Base-by-base conservation (phyloP, 2,113 vertebrate genomes). In the Rhabdomys dilectus region DNA sequence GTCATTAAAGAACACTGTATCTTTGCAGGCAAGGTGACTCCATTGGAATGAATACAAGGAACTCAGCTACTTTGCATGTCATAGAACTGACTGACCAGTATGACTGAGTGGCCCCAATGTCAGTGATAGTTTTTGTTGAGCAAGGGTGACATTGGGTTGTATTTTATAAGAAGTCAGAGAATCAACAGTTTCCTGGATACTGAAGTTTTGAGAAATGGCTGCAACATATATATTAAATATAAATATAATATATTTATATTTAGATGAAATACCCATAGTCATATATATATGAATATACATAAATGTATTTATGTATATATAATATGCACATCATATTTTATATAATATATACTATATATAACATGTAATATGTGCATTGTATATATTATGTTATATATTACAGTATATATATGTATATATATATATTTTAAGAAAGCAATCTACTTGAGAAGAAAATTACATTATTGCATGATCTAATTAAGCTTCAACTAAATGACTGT, bases 121-220 rank as follows among this genome's bases (percentile, higher is more conserved):
- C 31, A 90, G 10, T 58, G 24, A 9, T 17, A 73, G 66, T 15
- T 16, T 73, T 90, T 96, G 21, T 68, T 88, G 76, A 70, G 64
- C 53, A 94, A 58, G 72, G 10, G 0, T 45, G 85, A 45, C 34
- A 64, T 77, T 88, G 53, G 5, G 4, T 70, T 64, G 84, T 7
- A 88, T 81, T 80, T 86, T 89, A 78, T 82, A 68, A 58, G 19
- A 89, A 93, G 68, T 77, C 7, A 96, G 87, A 93, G 48, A 84
- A 89, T 75, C 68, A 51, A 45, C 22, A 78, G 51, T 64, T 96
- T 75, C 42, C 56, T 34, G 39, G 86, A 80, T 60, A 39, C 42
- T 22, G 36, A 91, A 17, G 58, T 89, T 96, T 93, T 62, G 17
- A 89, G 73, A 94, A 89, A 62, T n/a, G 56, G 4, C 17, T 92